These are phyloP conservation scores for Actenoides hombroni DNA, from an alignment of 2,113 vertebrate species.

Conservation along the genomic window DNA sequence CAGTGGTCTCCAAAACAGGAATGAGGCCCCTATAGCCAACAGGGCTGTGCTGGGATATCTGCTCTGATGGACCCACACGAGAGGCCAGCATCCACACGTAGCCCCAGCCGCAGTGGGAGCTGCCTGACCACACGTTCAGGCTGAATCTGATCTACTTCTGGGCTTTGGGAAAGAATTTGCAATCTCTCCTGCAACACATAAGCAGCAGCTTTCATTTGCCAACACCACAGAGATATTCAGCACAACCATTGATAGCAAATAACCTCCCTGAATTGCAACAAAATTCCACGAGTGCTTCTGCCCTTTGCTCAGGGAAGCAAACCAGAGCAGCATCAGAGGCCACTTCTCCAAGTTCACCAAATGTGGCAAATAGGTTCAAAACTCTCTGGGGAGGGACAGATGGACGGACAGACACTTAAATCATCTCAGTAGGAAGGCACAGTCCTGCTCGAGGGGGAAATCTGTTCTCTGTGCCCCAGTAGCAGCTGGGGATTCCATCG, in stretches of 20 bases:
- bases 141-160: neutral
- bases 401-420: neutral
- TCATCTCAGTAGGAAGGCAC: neutral
- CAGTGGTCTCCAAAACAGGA: neutral
- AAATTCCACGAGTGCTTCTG: neutral
- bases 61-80: neutral
- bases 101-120: neutral
- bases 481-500: neutral
- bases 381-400: neutral
- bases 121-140: neutral
- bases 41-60: neutral
- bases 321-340: neutral
- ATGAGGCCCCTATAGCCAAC: neutral
- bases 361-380: neutral
- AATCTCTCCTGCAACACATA: accelerated
- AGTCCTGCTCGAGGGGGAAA: neutral
- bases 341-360: neutral
- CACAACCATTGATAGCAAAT: accelerated
- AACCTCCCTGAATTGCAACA: neutral
- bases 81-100: accelerated
- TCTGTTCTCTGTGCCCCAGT: neutral
- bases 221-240: neutral
- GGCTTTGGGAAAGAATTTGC: neutral
- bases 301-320: neutral
- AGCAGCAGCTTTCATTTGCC: neutral